Conservation (phyloP, 2,888 invertebrate genomes). For the Phalangium opilio region DNA sequence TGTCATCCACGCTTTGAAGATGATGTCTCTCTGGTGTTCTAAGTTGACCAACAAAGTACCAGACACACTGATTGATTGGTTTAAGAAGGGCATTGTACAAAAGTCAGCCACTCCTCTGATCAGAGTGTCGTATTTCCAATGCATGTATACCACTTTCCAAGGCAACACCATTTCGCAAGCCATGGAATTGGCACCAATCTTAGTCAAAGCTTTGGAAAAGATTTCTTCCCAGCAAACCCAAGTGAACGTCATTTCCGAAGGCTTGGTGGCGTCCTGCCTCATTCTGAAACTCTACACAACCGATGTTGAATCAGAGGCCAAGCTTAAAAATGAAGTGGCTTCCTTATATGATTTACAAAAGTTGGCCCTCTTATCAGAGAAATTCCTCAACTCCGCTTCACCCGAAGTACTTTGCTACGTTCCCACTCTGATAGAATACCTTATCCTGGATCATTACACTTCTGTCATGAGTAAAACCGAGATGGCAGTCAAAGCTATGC, state of each 20-base stretch:
- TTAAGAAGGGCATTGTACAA: conserved; percentile 36
- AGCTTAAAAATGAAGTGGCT: conserved; percentile 47
- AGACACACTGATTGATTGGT: conserved; percentile 44
- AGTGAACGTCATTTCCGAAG: conserved; percentile 50
- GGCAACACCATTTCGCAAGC: conserved; percentile 19
- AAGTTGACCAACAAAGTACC: conserved; percentile 50
- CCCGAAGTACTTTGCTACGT: not conserved
- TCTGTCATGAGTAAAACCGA: conserved; percentile 46
- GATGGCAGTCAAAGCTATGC: conserved; percentile 41
- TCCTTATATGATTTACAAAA: conserved; percentile 56
- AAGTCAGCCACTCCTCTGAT: conserved; percentile 64
- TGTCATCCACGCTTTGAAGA: conserved; percentile 59
- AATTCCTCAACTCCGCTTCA: conserved; percentile 49
- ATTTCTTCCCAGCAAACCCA: conserved; percentile 51
- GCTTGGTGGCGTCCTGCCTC: conserved; percentile 49
- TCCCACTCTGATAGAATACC: conserved; percentile 43
- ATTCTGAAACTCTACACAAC: conserved; percentile 45
- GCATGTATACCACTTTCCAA: conserved; percentile 49
- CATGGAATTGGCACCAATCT: conserved; percentile 40
- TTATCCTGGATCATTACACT: conserved; percentile 51
- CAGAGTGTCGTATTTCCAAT: conserved; percentile 59
- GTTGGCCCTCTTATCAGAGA: conserved; percentile 65
- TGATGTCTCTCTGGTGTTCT: conserved; percentile 61
- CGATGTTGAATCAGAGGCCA: conserved; percentile 28
- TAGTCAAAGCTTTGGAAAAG: conserved; percentile 55